phyloP scores from a whole-genome alignment of 2,888 invertebrate species.

The Cryptus viduatorius region DNA sequence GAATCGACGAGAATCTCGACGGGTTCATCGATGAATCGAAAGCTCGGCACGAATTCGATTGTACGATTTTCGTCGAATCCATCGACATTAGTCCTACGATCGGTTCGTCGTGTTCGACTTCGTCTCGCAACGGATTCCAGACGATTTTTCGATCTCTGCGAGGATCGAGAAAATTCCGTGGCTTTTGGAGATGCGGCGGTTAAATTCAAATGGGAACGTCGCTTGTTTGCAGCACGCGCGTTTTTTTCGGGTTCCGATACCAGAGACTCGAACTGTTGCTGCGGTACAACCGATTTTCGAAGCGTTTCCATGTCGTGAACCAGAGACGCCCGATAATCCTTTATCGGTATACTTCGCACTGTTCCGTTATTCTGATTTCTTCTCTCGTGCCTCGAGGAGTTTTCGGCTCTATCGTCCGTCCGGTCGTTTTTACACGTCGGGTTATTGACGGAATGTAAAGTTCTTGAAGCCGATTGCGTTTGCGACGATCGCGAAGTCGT shows the following conservation, averaged over 20 bases:
- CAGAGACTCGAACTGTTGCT: conserved; percentile 74
- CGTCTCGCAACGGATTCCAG: conserved; percentile 12
- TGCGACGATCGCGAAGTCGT: conserved; percentile 4
- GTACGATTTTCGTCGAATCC: conserved; percentile 16
- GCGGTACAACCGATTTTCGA: conserved; percentile 67
- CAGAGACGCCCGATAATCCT: conserved; percentile 78
- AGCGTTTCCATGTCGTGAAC: conserved; percentile 78
- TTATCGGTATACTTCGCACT: conserved; percentile 78
- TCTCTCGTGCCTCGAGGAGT: conserved; percentile 13
- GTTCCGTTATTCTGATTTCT: conserved; percentile 66
- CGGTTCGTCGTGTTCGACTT: conserved; percentile 46
- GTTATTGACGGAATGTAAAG: conserved; percentile 26
- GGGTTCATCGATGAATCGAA: conserved; percentile 64
- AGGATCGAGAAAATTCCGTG: conserved; percentile 2
- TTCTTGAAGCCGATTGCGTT: background rate
- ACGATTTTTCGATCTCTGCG: conserved; percentile 2
- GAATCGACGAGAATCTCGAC: conserved; percentile 43
- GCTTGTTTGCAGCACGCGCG: background rate
- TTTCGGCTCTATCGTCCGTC: background rate
- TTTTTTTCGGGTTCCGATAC: conserved; percentile 71
- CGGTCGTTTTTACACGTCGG: conserved; percentile 22
- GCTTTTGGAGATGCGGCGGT: background rate
- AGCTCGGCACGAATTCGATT: conserved; percentile 49
- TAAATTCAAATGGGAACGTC: background rate
- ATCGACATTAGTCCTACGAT: conserved; percentile 36